Conservation (phyloP, 2,888 invertebrate genomes). For the Tenthredo amoena region DNA sequence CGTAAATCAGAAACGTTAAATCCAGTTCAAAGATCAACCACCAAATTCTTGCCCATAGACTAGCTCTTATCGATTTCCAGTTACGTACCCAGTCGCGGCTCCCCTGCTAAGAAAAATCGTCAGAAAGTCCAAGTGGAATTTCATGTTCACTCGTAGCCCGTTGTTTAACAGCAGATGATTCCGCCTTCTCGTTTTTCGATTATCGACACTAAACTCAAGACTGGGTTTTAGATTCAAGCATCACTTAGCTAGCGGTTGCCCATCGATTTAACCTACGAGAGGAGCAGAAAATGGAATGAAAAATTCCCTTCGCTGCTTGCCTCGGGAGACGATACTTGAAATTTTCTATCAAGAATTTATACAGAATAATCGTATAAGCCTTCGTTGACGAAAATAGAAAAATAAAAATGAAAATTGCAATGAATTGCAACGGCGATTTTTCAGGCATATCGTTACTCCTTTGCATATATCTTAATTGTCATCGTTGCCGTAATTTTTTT, state of each 20-base stretch:
- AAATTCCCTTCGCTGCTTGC: neutral
- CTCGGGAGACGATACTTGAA: neutral
- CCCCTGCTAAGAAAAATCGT: conserved; percentile 35
- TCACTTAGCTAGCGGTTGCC: neutral
- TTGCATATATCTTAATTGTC: neutral
- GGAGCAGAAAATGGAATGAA: neutral
- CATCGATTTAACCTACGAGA: neutral
- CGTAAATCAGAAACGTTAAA: neutral
- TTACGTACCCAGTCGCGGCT: neutral
- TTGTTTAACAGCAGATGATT: conserved; percentile 37
- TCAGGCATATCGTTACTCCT: neutral
- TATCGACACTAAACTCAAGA: conserved; percentile 27
- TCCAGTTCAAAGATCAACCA: neutral
- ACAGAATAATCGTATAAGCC: neutral
- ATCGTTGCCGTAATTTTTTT: neutral
- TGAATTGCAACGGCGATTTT: neutral
- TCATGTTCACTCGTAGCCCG: conserved; percentile 30
- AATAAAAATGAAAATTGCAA: neutral
- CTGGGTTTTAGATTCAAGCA: neutral
- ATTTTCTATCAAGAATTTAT: neutral
- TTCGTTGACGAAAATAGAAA: neutral
- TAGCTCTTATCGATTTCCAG: neutral
- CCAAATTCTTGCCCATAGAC: neutral
- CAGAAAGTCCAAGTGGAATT: conserved; percentile 37
- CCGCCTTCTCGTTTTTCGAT: conserved; percentile 8